phyloP scores from a whole-genome alignment of 2,888 invertebrate species.

The Tenthredo distinguenda region DNA sequence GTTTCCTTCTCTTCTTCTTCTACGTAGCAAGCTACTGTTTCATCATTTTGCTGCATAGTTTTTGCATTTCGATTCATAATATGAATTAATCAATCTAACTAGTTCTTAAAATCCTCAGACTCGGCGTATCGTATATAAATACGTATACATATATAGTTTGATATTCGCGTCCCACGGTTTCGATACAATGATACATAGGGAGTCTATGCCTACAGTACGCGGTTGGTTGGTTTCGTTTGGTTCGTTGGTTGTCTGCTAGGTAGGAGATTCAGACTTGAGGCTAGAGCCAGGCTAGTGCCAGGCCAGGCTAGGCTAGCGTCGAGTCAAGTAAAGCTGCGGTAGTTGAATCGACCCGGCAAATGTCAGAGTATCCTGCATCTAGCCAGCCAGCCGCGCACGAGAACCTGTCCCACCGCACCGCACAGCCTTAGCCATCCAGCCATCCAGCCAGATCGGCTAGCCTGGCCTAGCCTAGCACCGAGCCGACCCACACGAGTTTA shows the following conservation, averaged over 20 bases:
- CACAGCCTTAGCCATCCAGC: neutral
- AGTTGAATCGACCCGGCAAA: slow-evolving; percentile 71
- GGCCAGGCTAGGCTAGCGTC: neutral
- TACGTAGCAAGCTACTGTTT: no score
- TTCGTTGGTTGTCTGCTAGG: neutral
- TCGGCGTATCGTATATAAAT: neutral
- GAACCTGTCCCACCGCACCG: slow-evolving; percentile 60
- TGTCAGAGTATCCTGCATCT: slow-evolving; percentile 72
- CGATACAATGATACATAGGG: neutral
- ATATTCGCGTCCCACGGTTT: slow-evolving; percentile 5
- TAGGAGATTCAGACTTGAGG: neutral
- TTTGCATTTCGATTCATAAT: no score
- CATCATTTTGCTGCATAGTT: no score
- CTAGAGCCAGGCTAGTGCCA: neutral
- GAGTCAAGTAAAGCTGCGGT: neutral
- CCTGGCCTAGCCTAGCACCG: neutral
- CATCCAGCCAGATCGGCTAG: neutral
- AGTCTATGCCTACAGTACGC: neutral
- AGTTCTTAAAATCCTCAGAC: neutral
- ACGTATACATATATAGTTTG: neutral
- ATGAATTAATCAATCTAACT: neutral
- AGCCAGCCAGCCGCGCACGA: slow-evolving; percentile 56
- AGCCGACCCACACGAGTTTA: slow-evolving; percentile 32
- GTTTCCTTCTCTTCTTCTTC: no score
- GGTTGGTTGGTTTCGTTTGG: neutral